phyloP scores from a whole-genome alignment of 2,797 vertebrate genomes.

The Neosilurus mollespiculum region DNA sequence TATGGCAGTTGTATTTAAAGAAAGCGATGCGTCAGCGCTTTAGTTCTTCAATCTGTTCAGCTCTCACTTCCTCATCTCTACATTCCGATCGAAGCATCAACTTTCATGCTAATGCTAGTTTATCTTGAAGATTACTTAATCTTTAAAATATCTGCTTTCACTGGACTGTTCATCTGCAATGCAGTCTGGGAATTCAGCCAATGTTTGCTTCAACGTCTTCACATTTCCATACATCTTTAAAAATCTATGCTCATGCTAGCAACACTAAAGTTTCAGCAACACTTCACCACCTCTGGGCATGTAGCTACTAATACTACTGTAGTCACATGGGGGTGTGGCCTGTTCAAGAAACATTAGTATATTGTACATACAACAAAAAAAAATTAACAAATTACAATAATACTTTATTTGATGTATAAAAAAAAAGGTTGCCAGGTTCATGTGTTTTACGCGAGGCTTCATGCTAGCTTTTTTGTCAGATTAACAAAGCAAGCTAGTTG shows the following conservation, averaged over 20 bases:
- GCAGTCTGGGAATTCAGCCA: background rate
- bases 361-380: no score
- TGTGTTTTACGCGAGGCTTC: no score
- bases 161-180: background rate
- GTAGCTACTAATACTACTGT: background rate
- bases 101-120: background rate
- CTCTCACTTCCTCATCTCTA: background rate
- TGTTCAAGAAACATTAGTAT: background rate
- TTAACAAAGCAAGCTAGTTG: no score
- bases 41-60: background rate
- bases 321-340: background rate
- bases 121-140: background rate
- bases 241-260: background rate
- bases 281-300: no score
- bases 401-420: no score
- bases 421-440: no score
- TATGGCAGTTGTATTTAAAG: background rate
- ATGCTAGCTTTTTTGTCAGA: no score
- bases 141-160: background rate
- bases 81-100: background rate
- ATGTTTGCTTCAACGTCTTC: background rate
- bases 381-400: no score
- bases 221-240: background rate
- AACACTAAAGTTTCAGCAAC: background rate
- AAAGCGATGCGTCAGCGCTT: background rate